phyloP scores from a whole-genome alignment of 2,797 vertebrate species.

The Pseudochirops cupreus region DNA sequence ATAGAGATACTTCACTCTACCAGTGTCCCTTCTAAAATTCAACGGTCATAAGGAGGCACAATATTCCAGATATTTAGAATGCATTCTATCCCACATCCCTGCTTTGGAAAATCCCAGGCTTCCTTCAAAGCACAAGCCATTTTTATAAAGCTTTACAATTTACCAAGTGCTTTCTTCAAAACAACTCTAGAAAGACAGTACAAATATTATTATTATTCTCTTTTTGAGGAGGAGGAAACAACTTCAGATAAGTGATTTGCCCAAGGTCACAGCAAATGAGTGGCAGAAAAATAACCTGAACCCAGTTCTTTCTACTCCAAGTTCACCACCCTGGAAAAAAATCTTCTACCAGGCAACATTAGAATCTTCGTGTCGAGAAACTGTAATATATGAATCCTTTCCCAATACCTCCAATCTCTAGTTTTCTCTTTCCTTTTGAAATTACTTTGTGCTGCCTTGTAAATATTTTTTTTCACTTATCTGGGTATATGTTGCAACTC shows the following conservation, averaged over 20 bases:
- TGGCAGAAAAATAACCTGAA: neutral
- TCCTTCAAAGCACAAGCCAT: neutral
- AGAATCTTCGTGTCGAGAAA: constrained; percentile 40
- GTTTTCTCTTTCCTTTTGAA: neutral
- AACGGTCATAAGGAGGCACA: neutral
- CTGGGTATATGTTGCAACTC: neutral
- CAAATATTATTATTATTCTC: neutral
- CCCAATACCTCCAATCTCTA: neutral
- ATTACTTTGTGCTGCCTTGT: neutral
- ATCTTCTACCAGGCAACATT: constrained; percentile 14
- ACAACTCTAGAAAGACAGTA: neutral
- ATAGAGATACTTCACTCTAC: neutral
- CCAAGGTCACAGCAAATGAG: neutral
- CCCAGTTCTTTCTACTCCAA: neutral
- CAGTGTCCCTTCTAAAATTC: neutral
- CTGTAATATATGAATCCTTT: constrained; percentile 10
- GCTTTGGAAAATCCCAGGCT: neutral
- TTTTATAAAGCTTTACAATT: neutral
- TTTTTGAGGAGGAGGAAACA: neutral
- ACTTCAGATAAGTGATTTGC: neutral
- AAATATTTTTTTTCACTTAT: neutral
- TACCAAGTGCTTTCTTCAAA: neutral
- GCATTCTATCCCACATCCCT: neutral
- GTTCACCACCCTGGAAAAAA: constrained; percentile 13
- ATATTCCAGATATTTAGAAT: neutral